These are phyloP conservation scores for Mesorhabditis belari DNA, from an alignment of 2,888 invertebrate genomes.

Conservation along the genomic window DNA sequence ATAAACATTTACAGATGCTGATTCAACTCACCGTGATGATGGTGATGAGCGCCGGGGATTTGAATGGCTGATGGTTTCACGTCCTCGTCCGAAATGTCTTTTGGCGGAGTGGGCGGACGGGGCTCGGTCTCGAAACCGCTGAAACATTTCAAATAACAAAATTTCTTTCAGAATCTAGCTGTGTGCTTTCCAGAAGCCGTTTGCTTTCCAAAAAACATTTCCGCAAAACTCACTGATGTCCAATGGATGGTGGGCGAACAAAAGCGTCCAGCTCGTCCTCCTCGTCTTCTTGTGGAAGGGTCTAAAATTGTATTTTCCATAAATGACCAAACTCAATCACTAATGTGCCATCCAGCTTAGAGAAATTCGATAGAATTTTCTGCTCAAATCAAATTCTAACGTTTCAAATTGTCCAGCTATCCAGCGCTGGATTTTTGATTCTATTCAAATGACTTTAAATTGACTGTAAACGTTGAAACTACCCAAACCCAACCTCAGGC, in stretches of 20 bases:
- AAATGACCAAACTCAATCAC: no score
- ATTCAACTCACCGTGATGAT: slow-evolving; percentile 7
- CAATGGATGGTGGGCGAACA: background rate
- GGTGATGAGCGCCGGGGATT: slow-evolving; percentile 34
- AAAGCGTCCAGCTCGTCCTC: slow-evolving; percentile 4
- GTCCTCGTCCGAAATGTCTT: slow-evolving; percentile 41
- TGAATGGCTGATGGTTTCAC: slow-evolving; percentile 36
- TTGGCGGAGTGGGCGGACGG: slow-evolving; percentile 47
- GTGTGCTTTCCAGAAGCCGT: background rate
- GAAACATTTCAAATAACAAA: slow-evolving; percentile 3
- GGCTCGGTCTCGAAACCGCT: slow-evolving; percentile 35
- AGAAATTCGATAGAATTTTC: no score
- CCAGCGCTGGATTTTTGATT: no score
- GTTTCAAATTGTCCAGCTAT: no score
- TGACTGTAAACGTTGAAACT: background rate
- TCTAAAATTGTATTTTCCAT: background rate
- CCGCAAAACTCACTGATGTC: no score
- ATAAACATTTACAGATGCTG: no score
- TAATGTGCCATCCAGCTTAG: no score
- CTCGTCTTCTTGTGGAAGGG: background rate
- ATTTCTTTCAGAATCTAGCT: no score
- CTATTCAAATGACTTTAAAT: no score
- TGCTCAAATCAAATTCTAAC: no score
- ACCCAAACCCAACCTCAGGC: slow-evolving; percentile 10
- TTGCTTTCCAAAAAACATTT: no score